Percentiles rank a stretch among this genome's conserved stretches.
Conservation (phyloP, 92 coral and sea anemone genomes). For the Montipora capitata region DNA sequence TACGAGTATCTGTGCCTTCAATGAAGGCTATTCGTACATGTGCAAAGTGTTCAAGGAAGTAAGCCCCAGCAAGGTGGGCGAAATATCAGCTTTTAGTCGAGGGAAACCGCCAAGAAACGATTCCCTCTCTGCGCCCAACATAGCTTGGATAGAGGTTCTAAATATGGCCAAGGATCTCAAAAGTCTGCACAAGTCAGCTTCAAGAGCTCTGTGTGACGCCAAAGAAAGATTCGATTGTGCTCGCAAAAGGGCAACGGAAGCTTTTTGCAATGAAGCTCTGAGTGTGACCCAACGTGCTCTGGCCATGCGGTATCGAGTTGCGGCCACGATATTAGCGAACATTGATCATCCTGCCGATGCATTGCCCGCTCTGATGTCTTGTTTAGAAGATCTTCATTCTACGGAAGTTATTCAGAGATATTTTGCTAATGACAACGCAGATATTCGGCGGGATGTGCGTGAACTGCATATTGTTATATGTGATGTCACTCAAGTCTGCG, state of each 20-base stretch:
- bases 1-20: conserved; percentile 24
- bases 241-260: conserved; percentile 43
- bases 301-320: conserved; percentile 42
- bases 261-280: conserved; percentile 36
- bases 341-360: conserved; percentile 47
- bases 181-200: conserved; percentile 13
- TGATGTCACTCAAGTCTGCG: conserved; percentile 36
- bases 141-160: conserved; percentile 15
- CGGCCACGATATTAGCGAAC: conserved; percentile 53
- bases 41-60: background rate
- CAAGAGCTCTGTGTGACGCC: conserved; percentile 26
- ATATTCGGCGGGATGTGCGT: conserved; percentile 10
- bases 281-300: background rate
- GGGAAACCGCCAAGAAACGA: background rate
- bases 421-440: background rate
- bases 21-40: conserved; percentile 32
- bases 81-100: background rate
- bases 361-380: conserved; percentile 25
- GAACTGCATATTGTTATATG: conserved; percentile 25
- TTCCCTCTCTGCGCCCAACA: background rate
- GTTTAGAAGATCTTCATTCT: conserved; percentile 44
- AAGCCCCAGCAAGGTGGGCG: too few species aligned
- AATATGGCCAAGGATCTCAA: conserved; percentile 2
- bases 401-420: background rate
- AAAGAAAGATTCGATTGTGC: conserved; percentile 51